Conservation (phyloP, 2,888 invertebrate species). For the Salticus scenicus region DNA sequence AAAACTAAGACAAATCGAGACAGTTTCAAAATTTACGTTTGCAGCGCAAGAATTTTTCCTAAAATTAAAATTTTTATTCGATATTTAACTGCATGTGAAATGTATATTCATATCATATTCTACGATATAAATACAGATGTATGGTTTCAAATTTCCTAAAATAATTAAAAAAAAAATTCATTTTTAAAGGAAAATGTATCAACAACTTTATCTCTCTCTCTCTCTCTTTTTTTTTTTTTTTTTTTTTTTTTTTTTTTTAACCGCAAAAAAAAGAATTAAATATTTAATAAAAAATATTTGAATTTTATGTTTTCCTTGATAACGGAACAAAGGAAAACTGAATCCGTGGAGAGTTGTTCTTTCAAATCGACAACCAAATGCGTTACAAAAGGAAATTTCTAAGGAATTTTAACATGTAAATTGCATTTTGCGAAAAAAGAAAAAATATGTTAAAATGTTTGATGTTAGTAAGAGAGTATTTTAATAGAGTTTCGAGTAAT, state of each 20-base stretch:
- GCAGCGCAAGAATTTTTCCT: too few relatives aligned
- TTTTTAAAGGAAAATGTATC: too few relatives aligned
- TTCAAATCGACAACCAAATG: neutral
- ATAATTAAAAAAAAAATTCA: too few relatives aligned
- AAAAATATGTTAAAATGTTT: constrained; percentile 4
- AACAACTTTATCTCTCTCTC: too few relatives aligned
- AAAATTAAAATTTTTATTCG: too few relatives aligned
- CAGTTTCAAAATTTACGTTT: too few relatives aligned
- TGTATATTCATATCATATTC: neutral
- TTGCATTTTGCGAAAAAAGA: neutral
- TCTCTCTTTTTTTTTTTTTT: too few relatives aligned
- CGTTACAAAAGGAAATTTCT: neutral
- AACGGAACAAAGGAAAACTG: neutral
- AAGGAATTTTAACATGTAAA: neutral
- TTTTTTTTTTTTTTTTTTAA: too few relatives aligned
- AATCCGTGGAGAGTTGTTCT: neutral
- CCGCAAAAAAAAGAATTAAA: neutral
- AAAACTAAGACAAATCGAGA: too few relatives aligned
- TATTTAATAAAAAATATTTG: neutral
- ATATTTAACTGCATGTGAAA: neutral
- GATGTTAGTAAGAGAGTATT: neutral
- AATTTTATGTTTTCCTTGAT: neutral
- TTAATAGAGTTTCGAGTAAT: neutral
- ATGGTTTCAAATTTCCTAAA: neutral
- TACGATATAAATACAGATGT: neutral